Evolutionary conservation across 2,888 invertebrate genomes (phyloP), one percentile per base, ranked within the genome.

Genomic region (Lapara coniferarum): DNA sequence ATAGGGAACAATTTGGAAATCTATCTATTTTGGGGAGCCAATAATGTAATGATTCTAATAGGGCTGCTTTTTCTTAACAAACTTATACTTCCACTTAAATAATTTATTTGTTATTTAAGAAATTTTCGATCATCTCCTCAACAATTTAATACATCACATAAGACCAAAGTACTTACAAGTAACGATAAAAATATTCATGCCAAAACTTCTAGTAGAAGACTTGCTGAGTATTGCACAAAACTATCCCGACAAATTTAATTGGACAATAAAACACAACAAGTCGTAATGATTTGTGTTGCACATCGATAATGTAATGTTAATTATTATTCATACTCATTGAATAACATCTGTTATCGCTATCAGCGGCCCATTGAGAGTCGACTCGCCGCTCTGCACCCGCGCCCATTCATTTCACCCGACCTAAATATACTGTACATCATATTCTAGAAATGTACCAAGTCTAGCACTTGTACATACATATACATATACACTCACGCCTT

Each of bases 301-400:
- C 66, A 77, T 81, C 75, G 86, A 87, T 87, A 87, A 79, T 77
- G 73, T 70, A 66, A 70, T 75, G 80, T 84, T 89, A 90, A 90
- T 91, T 89, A 89, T 87, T 87, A 87, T 84, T 81, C 78, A 75
- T 78, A 83, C 77, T 91, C 87, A 91, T 91, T 91, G 89, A 91
- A 90, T 90, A 88, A 92, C 70, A 67, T 71, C 63, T 59, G 66
- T 67, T 58, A 66, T 67, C 63, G 55, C 46, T 67, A 67, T 63
- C 68, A 55, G 49, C 25, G 56, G 63, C 49, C 49, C 59, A 66
- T 67, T 63, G 55, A 68, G 25, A 55, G 66, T 46, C 19, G 53
- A 25, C 55, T 55, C 46, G 63, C 63, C 63, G 63, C 52, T 66
- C 30, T 14, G 25, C 66, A 37, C 25, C 16, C 63, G 57, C 57